Base-by-base conservation (phyloP, 1,140 invertebrate species). In the Himalopsyche phryganea region DNA sequence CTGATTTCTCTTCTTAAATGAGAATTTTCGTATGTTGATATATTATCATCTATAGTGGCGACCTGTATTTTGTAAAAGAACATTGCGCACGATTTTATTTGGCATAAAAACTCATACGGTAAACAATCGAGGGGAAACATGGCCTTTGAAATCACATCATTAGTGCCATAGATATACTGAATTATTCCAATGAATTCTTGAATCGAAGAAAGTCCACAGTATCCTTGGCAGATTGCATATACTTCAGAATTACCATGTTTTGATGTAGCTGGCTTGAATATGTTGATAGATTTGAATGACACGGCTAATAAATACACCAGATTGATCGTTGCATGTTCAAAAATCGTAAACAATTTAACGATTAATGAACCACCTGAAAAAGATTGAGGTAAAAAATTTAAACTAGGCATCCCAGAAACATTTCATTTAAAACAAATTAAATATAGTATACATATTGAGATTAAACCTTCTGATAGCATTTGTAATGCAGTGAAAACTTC, bases 181-280 rank as follows among this genome's bases (percentile, higher is more conserved):
- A 88, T 66, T 6, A 68, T 69, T 0, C 70, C 41, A 54, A 84
- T 65, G 67, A 81, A 79, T 1, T 71, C 62, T 9, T 69, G 56
- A 1, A 81, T 52, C 13, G 66, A 65, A 7, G 76, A 58, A 36
- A 53, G 66, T 18, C 83, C 84, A 60, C 75, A 76, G 67, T 84
- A 94, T 11, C 77, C 74, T n/a, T 82, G 64, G 69, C 91, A 93
- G 9, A 97, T 78, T 0, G 94, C 76, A 73, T 98, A 98, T 0
- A 90, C 82, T 73, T 98, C 95, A 0, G 94, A 97, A 73, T 98
- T 98, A 9, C 94, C 94, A 68, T 89, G 85, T 70, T 94, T 94
- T 38, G 94, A 97, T 0, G 91, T 92, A 0, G 83, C 86, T 6
- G 95, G 95, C 71, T 98, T 98, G 63, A 86, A 90, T 3, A 93